Conservation (phyloP, 1,140 invertebrate species). For the Drosophila ogumai region DNA sequence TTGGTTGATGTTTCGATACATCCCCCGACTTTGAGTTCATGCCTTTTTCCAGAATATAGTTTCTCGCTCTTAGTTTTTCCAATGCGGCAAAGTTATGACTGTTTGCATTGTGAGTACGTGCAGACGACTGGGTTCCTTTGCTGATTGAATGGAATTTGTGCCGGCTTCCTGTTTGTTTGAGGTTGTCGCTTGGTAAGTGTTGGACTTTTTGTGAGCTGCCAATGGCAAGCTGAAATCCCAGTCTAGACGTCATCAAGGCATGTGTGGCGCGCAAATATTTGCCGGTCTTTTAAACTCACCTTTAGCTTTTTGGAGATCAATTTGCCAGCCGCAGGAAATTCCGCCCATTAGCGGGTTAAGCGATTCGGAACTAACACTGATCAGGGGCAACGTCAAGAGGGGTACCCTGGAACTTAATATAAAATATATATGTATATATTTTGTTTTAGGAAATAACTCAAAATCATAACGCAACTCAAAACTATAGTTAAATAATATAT, state of each 20-base stretch:
- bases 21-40: background rate
- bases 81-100: constrained; percentile 58
- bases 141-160: constrained; percentile 29
- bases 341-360: constrained; percentile 55
- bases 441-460: too few relatives aligned
- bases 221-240: constrained; percentile 45
- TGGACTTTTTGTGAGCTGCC: constrained; percentile 33
- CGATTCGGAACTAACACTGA: constrained; percentile 57
- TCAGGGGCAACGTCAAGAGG: constrained; percentile 13
- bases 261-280: constrained; percentile 39
- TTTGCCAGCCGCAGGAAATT: constrained; percentile 57
- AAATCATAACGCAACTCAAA: too few relatives aligned
- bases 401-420: background rate
- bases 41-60: background rate
- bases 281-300: constrained; percentile 20
- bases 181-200: constrained; percentile 52
- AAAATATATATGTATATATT: too few relatives aligned
- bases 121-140: constrained; percentile 40
- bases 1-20: constrained; percentile 1
- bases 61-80: background rate
- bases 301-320: constrained; percentile 44
- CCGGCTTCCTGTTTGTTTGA: constrained; percentile 59
- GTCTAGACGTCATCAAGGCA: constrained; percentile 29
- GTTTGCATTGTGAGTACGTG: constrained; percentile 60
- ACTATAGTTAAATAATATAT: too few relatives aligned